Base-by-base conservation (phyloP, 2,113 vertebrate species). In the Cisticola juncidis region DNA sequence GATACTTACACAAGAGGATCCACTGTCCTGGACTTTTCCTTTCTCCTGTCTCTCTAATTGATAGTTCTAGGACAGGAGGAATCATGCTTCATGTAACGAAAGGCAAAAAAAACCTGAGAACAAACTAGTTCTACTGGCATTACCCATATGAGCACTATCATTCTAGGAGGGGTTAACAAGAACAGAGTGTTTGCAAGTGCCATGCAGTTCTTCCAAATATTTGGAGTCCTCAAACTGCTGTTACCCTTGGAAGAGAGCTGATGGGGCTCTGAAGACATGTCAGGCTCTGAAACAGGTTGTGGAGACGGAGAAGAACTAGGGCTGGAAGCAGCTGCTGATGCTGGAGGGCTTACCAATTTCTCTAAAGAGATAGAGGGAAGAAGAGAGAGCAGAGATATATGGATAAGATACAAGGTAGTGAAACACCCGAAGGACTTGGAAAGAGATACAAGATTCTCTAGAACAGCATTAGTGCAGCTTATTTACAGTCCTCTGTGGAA, bases 171-270 rank as follows among this genome's bases (percentile, higher is more conserved):
- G 88, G 68, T 97, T 92, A 96, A 94, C 77, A 86, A 92, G 83
- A 81, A 95, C 88, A 96, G 84, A 80, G 83, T 44, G 89, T 93
- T 92, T 95, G 96, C 94, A 94, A 97, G 86, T 94, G 91, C 95
- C 97, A 98, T 97, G 98, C 98, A 97, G 94, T 96, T 96, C 97
- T 97, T 95, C 96, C 96, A 95, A 96, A 97, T 95, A 97, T 94
- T 92, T 96, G 93, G 97, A 96, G 96, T 97, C 97, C 95, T 97
- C 97, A 95, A 87, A 97, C 98, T 97, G 97, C 97, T 92, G 97
- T 98, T 98, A 98, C 98, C 98, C 98, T 98, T 98, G 95, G 98
- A 97, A 97, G 98, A 97, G 94, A 98, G 98, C 98, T 98, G 98
- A 93, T 97, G 98, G 88, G 98, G 96, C 97, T 98, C 98, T 95